Evolutionary conservation across 2,113 vertebrate genomes (phyloP).

Genomic region (Scophthalmus maximus): DNA sequence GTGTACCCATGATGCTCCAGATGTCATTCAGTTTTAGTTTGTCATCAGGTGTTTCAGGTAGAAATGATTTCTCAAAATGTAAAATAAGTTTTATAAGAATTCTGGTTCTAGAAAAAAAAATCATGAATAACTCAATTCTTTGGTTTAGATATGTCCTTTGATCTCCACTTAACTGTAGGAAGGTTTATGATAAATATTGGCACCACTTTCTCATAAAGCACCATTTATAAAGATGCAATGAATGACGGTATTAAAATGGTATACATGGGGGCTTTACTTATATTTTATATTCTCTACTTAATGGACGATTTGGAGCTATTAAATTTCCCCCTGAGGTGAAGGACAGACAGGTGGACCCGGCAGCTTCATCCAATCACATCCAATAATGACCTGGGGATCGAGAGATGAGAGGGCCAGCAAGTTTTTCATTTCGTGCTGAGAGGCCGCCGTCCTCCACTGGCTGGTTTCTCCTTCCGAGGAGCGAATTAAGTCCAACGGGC

Average conservation of each 20-base stretch:
- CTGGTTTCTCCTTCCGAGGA: slow-evolving; percentile 37
- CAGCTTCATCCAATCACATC: slow-evolving; percentile 36
- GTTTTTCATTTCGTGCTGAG: slow-evolving; percentile 39
- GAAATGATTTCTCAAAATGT: too few relatives aligned
- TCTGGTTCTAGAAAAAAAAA: too few relatives aligned
- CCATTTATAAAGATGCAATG: too few relatives aligned
- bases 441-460: too few relatives aligned
- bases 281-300: not conserved
- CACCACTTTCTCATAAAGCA: not conserved
- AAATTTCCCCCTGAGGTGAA: not conserved
- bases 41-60: too few relatives aligned
- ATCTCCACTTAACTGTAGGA: too few relatives aligned
- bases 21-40: too few relatives aligned
- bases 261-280: not conserved
- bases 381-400: slow-evolving; percentile 32
- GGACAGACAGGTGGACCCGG: not conserved
- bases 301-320: not conserved
- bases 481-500: slow-evolving; percentile 33
- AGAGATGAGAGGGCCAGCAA: slow-evolving; percentile 11
- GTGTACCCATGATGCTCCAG: slow-evolving; percentile 1
- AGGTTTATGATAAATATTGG: too few relatives aligned
- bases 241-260: too few relatives aligned
- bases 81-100: too few relatives aligned
- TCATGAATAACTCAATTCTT: too few relatives aligned
- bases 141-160: too few relatives aligned